Percentiles rank a stretch among this genome's conserved stretches.
These are phyloP conservation scores for Girardia tigrina DNA, from an alignment of 2,888 invertebrate genomes.

Conservation along the genomic window DNA sequence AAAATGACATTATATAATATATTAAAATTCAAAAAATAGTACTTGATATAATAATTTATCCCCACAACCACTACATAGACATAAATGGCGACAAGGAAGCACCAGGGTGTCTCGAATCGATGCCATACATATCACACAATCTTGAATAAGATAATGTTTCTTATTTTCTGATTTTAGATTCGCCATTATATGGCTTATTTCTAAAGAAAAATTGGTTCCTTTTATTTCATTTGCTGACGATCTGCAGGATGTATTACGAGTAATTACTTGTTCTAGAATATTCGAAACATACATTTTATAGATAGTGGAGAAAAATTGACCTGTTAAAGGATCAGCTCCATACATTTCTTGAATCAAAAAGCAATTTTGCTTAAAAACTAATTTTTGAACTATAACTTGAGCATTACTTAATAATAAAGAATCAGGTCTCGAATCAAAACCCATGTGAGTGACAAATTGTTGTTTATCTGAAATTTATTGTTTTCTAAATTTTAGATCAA, in stretches of 20 bases:
- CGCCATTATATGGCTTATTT: background rate
- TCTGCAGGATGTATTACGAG: background rate
- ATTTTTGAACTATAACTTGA: background rate
- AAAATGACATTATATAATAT: no score
- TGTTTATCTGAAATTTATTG: background rate
- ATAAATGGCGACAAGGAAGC: constrained; percentile 14
- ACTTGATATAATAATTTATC: constrained; percentile 8
- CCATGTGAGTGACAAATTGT: background rate
- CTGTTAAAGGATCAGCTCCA: background rate
- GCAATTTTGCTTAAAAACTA: background rate
- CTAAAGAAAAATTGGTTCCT: background rate
- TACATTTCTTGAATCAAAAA: constrained; percentile 5
- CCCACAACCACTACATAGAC: background rate
- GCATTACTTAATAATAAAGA: background rate
- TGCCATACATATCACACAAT: background rate
- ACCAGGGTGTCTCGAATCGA: background rate
- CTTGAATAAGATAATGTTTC: background rate
- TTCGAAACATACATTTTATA: background rate
- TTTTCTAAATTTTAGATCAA: background rate
- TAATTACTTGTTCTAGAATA: background rate
- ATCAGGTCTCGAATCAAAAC: background rate
- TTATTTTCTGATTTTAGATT: background rate
- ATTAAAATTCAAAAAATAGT: no score
- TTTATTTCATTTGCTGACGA: background rate
- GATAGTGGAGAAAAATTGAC: background rate